A percentile compares a stretch with the other conserved stretches of the same genome.
These are phyloP conservation scores for Stenurella melanura DNA, from an alignment of 2,888 invertebrate genomes.

Conservation along the genomic window DNA sequence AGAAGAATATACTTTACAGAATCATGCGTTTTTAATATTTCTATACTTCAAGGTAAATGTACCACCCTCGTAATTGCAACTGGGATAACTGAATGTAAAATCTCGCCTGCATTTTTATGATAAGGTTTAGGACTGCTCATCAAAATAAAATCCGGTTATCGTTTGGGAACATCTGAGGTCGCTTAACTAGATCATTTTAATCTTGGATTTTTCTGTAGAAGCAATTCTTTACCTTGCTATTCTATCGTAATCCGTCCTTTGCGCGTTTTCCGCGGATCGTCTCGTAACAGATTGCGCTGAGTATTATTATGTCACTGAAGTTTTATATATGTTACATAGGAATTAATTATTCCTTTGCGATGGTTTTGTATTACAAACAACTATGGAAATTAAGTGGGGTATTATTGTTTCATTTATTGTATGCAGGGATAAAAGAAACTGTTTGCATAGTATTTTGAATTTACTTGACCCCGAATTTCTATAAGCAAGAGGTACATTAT, in stretches of 20 bases:
- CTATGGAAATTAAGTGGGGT: no score
- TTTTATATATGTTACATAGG: no score
- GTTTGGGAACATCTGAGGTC: conserved; percentile 11
- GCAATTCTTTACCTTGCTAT: background rate
- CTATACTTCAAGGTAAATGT: background rate
- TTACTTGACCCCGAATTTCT: no score
- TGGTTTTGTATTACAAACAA: no score
- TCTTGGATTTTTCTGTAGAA: background rate
- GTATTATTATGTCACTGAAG: no score
- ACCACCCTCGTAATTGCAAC: background rate
- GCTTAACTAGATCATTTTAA: conserved; percentile 18
- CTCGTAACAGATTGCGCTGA: no score
- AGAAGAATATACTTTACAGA: no score
- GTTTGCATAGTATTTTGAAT: no score
- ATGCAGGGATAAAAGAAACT: no score
- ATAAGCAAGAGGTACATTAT: no score
- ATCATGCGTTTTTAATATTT: background rate
- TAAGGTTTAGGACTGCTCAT: background rate
- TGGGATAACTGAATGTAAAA: background rate
- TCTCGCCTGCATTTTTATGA: conserved; percentile 11
- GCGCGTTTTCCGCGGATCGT: background rate
- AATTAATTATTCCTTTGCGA: no score
- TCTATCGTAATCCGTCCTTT: background rate
- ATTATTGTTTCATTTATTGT: no score
- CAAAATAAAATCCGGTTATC: conserved; percentile 22